Conservation (phyloP, 2,113 vertebrate genomes). For the Passer domesticus region DNA sequence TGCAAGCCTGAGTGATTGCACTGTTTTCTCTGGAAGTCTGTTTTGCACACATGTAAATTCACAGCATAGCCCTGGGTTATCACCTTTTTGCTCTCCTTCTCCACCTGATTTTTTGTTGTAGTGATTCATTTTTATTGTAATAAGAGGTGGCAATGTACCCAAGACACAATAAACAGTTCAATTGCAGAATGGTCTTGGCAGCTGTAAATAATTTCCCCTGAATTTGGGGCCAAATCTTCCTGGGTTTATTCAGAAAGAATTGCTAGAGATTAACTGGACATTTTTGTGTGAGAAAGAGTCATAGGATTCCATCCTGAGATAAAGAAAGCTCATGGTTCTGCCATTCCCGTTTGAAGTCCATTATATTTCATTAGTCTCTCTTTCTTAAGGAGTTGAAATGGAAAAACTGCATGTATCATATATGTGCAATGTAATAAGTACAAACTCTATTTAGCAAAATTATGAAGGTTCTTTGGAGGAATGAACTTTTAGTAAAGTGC, state of each 20-base stretch:
- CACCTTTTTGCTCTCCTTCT: background rate
- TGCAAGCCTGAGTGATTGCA: background rate
- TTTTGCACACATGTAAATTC: background rate
- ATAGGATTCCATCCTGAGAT: background rate
- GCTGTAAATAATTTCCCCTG: slow-evolving; percentile 13
- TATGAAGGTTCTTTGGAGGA: background rate
- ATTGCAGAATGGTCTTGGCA: background rate
- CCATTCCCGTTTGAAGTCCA: background rate
- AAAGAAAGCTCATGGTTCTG: background rate
- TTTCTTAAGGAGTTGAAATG: background rate
- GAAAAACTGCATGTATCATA: background rate
- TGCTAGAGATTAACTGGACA: background rate
- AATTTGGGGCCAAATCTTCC: background rate
- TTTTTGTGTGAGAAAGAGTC: background rate
- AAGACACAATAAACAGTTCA: background rate
- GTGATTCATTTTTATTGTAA: background rate
- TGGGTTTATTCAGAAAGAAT: background rate
- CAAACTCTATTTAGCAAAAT: background rate
- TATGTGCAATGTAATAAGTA: background rate
- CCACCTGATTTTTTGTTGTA: background rate
- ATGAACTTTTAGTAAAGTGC: background rate
- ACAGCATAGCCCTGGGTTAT: background rate
- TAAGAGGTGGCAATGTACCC: background rate
- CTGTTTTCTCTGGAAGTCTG: background rate
- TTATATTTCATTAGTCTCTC: background rate